phyloP scores from a whole-genome alignment of 2,113 vertebrate genomes.

The Mugil cephalus region DNA sequence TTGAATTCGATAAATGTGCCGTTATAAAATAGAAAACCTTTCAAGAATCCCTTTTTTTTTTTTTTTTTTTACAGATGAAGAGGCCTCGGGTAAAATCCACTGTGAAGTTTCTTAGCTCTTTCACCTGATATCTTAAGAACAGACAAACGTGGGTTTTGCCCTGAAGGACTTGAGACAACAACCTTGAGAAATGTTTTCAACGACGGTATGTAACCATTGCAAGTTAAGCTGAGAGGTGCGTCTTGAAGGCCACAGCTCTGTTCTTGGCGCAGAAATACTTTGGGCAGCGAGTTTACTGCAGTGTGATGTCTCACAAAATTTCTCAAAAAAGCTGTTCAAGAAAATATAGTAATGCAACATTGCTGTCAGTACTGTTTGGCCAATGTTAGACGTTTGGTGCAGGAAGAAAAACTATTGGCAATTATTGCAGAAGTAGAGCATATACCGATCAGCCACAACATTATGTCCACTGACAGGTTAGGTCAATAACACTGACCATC shows the following conservation, averaged over 20 bases:
- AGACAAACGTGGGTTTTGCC: not conserved
- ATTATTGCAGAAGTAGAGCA: no score
- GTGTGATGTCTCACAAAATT: not conserved
- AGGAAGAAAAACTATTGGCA: no score
- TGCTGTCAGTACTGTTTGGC: no score
- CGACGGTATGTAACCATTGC: not conserved
- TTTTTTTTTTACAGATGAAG: not conserved
- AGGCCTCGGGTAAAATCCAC: not conserved
- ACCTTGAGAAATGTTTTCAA: constrained; percentile 4
- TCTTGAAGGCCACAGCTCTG: no score
- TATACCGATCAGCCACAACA: no score
- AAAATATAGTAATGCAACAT: not conserved
- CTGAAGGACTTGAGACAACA: not conserved
- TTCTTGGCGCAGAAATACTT: no score
- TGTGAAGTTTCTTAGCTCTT: not conserved
- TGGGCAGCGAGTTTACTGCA: not conserved
- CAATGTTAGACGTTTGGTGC: no score
- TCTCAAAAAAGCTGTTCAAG: not conserved
- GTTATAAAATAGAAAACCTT: constrained; percentile 4
- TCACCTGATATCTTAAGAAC: not conserved
- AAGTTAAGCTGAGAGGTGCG: not conserved
- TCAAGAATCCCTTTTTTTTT: not conserved
- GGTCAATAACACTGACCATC: no score
- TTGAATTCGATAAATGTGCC: not conserved
- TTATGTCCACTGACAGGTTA: no score